Conservation (phyloP, 2,888 invertebrate species). For the Nowickia ferox region DNA sequence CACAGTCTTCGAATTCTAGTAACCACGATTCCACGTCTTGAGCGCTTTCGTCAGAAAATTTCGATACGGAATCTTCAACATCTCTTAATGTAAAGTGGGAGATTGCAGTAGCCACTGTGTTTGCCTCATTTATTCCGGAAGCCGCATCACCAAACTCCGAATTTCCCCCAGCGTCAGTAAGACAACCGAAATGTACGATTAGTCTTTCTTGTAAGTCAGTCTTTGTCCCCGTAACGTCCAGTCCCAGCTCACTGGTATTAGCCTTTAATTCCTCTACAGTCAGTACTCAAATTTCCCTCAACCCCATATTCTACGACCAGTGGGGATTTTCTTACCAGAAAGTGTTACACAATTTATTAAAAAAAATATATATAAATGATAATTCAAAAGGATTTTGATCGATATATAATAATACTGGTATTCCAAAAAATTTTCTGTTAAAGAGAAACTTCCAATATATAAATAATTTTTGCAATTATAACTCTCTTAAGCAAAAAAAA, state of each 20-base stretch:
- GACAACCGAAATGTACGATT: slow-evolving; percentile 11
- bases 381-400: too few species aligned
- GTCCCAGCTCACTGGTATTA: slow-evolving; percentile 2
- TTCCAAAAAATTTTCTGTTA: too few species aligned
- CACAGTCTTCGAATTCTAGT: not conserved
- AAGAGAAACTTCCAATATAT: too few species aligned
- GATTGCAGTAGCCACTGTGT: not conserved
- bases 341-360: too few species aligned
- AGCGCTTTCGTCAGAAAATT: slow-evolving; percentile 17
- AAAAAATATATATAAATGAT: too few species aligned
- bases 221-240: slow-evolving; percentile 19
- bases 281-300: not conserved
- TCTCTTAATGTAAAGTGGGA: slow-evolving; percentile 13
- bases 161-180: not conserved
- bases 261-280: slow-evolving; percentile 44
- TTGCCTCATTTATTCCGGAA: not conserved
- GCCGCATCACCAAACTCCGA: slow-evolving; percentile 12
- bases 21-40: not conserved
- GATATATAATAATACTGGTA: too few species aligned
- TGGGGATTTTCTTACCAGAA: too few species aligned
- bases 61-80: slow-evolving; percentile 7
- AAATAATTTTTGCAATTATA: too few species aligned
- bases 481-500: too few species aligned
- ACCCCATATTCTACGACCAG: slow-evolving; percentile 5
- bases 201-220: slow-evolving; percentile 35